Percentiles rank a stretch among this genome's conserved stretches.
phyloP scores from a whole-genome alignment of 2,888 invertebrate genomes.

The Drosophila dives region DNA sequence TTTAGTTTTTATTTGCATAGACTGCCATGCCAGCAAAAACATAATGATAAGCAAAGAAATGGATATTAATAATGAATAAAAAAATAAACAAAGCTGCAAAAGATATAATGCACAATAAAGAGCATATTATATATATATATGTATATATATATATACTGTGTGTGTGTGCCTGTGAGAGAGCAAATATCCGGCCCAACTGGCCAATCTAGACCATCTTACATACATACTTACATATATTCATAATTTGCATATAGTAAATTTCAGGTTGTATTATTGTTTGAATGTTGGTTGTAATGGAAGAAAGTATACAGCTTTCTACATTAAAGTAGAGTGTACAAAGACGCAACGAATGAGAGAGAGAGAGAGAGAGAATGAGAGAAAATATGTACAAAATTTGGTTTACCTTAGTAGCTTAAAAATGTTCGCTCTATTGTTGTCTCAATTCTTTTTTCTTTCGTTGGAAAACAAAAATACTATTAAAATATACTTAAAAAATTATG shows the following conservation, averaged over 20 bases:
- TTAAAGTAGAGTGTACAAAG: neutral
- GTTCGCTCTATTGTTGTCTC: neutral
- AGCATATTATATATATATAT: neutral
- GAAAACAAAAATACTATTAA: too few species aligned
- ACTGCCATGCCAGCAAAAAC: conserved; percentile 18
- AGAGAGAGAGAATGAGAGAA: neutral
- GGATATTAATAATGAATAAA: conserved; percentile 31
- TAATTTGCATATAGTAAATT: neutral
- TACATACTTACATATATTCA: neutral
- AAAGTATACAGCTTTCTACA: conserved; percentile 4
- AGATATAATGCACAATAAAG: conserved; percentile 18
- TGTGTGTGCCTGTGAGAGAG: conserved; percentile 20
- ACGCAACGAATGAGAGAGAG: too few species aligned
- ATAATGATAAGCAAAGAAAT: conserved; percentile 44
- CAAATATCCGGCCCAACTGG: conserved; percentile 27
- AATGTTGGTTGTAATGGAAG: neutral
- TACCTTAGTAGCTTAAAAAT: neutral
- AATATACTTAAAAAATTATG: too few species aligned
- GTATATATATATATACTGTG: neutral
- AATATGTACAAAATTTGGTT: neutral
- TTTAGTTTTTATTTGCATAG: conserved; percentile 40
- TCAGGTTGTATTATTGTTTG: neutral
- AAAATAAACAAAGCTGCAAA: conserved; percentile 18
- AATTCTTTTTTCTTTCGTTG: neutral
- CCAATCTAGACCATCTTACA: conserved; percentile 3